phyloP scores from a whole-genome alignment of 2,888 invertebrate species.

The Drosophila parthenogenetica region DNA sequence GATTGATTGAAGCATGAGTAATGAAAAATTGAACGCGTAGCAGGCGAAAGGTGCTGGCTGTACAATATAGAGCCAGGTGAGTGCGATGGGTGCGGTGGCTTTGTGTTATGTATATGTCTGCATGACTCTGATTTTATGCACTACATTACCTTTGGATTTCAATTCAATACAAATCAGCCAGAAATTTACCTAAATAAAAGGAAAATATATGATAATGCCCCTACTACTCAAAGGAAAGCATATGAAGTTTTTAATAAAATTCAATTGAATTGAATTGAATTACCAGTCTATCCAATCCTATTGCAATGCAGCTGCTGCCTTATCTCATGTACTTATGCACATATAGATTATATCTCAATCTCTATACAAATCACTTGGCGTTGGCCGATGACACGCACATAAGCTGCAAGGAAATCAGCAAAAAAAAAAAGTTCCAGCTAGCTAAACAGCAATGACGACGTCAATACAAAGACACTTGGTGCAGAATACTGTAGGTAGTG shows the following conservation, averaged over 20 bases:
- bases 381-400: conserved; percentile 60
- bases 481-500: background rate
- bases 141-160: conserved; percentile 81
- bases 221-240: conserved; percentile 26
- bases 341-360: conserved; percentile 39
- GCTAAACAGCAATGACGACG: conserved; percentile 72
- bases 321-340: conserved; percentile 22
- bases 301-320: conserved; percentile 6
- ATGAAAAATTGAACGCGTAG: conserved; percentile 77
- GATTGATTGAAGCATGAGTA: conserved; percentile 83
- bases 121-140: conserved; percentile 81
- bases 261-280: conserved; percentile 70
- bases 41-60: conserved; percentile 53
- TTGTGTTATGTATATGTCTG: conserved; percentile 73
- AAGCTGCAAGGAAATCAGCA: conserved; percentile 46
- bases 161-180: conserved; percentile 75
- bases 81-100: background rate
- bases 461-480: conserved; percentile 42
- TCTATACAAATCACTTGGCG: conserved; percentile 60
- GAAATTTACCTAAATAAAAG: conserved; percentile 69
- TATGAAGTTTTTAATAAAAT: conserved; percentile 44
- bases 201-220: conserved; percentile 53
- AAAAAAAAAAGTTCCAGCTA: conserved; percentile 50
- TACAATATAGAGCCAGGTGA: conserved; percentile 2
- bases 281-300: conserved; percentile 43